A percentile compares a stretch with the other conserved stretches of the same genome.
Conservation (phyloP, 2,113 vertebrate species). For the Ornithorhynchus anatinus region DNA sequence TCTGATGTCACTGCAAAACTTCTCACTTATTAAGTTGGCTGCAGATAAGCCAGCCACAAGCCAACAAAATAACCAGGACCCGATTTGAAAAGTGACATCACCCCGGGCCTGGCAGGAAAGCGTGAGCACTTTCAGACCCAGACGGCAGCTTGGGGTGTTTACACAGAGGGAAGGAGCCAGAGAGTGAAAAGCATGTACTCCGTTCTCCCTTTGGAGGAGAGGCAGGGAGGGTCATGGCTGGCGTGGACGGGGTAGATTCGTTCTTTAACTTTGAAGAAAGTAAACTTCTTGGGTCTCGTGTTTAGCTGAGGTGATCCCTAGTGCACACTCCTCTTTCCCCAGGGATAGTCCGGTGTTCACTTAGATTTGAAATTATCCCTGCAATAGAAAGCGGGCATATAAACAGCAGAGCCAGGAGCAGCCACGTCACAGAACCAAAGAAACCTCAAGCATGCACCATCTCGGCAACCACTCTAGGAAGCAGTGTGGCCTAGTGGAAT, state of each 20-base stretch:
- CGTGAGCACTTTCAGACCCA: neutral
- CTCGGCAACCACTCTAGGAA: no score
- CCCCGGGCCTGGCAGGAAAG: accelerated
- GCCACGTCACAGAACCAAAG: neutral
- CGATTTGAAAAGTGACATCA: neutral
- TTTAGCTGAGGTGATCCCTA: no score
- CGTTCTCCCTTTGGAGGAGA: neutral
- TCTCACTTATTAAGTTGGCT: constrained; percentile 2
- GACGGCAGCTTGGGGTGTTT: neutral
- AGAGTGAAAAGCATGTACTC: neutral
- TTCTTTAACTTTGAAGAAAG: neutral
- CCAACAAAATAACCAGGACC: neutral
- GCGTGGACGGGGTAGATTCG: neutral
- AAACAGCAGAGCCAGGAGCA: neutral
- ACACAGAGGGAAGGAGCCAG: neutral
- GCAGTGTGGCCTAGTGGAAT: no score
- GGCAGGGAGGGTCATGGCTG: no score
- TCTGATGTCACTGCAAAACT: constrained; percentile 17
- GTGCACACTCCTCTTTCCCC: no score
- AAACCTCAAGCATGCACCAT: constrained; percentile 20
- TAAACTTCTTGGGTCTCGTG: neutral
- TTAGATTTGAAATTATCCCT: neutral
- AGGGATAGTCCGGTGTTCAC: neutral
- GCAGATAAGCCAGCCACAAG: neutral
- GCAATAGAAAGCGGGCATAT: neutral